Base-by-base conservation (phyloP, 2,888 invertebrate species). In the Trichopoda pennipes region DNA sequence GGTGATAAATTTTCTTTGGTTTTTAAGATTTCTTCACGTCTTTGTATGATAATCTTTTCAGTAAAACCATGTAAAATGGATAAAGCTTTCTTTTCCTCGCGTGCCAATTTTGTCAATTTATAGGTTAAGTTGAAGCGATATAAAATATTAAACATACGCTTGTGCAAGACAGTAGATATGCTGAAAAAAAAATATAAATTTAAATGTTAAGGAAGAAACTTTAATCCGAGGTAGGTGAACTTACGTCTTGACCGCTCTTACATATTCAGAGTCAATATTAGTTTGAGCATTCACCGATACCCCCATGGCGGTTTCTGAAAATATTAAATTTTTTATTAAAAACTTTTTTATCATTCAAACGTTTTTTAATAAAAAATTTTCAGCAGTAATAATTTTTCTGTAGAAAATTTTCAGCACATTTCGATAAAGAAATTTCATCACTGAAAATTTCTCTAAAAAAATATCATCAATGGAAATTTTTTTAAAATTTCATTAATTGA, bases 271-370 rank as follows among this genome's bases (percentile, higher is more conserved):
- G 84, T 95, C 93, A 9, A 92, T 92, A 87, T 95, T 92, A 8
- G 91, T 91, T 89, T 97, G 96, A 0, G 96, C 95, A 87, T 95
- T 92, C 0, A 96, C 91, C 35, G 93, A 93, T 12, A 94, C 93
- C 0, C 97, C 97, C 97, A 97, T 97, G 14, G 97, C 95, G 8
- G 96, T 94, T 91, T 97, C 97, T 95, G 91, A 72, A 92, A 86
- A n/a, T 38, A 38, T 12, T 12, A 38, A 28, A 4, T 28, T 28
- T 28, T 8, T 28, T 28, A 1, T 4, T 4, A 28, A 7, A 28
- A 28, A 6, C 28, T 28, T 28, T 6, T 28, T 6, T 28, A 1
- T 28, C 28, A 28, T 28, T 6, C 28, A 7, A 4, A 28, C 4
- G 28, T 28, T 6, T 28, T 28, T 6, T 28, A n/a, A 28, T 2